Conservation (phyloP, 2,113 vertebrate genomes). For the Stigmatopora argus region DNA sequence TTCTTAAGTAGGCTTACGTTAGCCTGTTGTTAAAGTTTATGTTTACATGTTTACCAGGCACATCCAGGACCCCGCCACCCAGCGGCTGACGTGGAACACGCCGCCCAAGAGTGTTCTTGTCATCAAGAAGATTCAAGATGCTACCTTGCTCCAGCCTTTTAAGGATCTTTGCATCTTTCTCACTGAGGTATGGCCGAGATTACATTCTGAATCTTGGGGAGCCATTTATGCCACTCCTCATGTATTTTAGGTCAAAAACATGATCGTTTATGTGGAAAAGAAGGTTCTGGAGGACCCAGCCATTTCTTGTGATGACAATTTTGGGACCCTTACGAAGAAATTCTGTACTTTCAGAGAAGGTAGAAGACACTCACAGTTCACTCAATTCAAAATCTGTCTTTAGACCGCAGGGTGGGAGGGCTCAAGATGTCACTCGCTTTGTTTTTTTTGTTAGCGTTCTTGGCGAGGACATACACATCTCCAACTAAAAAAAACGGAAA, state of each 20-base stretch:
- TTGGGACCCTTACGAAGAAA: constrained; percentile 82
- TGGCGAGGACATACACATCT: too few species aligned
- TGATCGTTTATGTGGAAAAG: constrained; percentile 95
- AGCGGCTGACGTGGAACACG: constrained; percentile 95
- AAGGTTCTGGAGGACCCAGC: constrained; percentile 91
- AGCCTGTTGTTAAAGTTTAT: background rate
- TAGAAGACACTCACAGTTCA: constrained; percentile 17
- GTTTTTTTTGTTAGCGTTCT: too few species aligned
- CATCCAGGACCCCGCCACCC: constrained; percentile 96
- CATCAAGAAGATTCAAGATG: constrained; percentile 91
- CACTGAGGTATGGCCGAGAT: constrained; percentile 74
- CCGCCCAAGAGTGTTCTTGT: constrained; percentile 95
- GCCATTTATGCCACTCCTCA: background rate
- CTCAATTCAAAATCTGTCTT: too few species aligned
- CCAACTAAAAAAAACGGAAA: too few species aligned
- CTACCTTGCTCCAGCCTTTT: constrained; percentile 87
- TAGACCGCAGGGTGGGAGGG: too few species aligned
- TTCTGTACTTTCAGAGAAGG: constrained; percentile 98
- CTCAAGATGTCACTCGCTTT: too few species aligned
- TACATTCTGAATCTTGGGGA: background rate
- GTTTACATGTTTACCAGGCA: constrained; percentile 74
- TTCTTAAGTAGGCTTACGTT: constrained; percentile 11
- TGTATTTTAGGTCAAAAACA: constrained; percentile 76
- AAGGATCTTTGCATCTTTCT: constrained; percentile 90
- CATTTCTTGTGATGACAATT: constrained; percentile 82